These are phyloP conservation scores for Orthonevra nobilis DNA, from an alignment of 2,888 invertebrate species.

Conservation along the genomic window DNA sequence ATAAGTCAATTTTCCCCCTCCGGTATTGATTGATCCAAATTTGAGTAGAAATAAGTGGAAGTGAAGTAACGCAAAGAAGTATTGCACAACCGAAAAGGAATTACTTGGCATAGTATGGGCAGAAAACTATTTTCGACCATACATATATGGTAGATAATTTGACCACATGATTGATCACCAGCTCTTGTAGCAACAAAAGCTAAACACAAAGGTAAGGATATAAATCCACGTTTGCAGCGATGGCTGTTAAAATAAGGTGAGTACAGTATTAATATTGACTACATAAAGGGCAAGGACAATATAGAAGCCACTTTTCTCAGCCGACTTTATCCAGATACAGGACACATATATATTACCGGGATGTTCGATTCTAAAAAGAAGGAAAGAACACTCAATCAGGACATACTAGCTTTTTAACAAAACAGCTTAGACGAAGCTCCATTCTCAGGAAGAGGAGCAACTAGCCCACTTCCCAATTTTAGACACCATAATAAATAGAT, in stretches of 20 bases:
- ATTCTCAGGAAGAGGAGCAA: background rate
- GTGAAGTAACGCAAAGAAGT: background rate
- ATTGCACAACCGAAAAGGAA: background rate
- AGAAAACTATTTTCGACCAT: background rate
- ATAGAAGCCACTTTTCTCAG: background rate
- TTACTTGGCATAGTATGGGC: background rate
- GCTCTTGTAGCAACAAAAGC: no score
- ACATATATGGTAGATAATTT: background rate
- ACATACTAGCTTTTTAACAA: background rate
- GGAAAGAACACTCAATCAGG: background rate
- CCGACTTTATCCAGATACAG: background rate
- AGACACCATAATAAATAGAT: background rate
- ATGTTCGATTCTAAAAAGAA: background rate
- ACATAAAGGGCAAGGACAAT: background rate
- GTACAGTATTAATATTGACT: no score
- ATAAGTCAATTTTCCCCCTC: no score
- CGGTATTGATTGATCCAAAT: no score
- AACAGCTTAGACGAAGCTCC: background rate
- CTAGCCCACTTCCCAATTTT: background rate
- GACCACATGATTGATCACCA: background rate
- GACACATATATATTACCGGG: background rate
- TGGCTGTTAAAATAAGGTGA: background rate
- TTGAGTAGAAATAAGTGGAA: no score
- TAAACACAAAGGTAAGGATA: background rate
- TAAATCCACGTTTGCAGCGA: conserved; percentile 1